Conservation (phyloP, 2,888 invertebrate genomes). For the Chaetogeoica ovagalla region DNA sequence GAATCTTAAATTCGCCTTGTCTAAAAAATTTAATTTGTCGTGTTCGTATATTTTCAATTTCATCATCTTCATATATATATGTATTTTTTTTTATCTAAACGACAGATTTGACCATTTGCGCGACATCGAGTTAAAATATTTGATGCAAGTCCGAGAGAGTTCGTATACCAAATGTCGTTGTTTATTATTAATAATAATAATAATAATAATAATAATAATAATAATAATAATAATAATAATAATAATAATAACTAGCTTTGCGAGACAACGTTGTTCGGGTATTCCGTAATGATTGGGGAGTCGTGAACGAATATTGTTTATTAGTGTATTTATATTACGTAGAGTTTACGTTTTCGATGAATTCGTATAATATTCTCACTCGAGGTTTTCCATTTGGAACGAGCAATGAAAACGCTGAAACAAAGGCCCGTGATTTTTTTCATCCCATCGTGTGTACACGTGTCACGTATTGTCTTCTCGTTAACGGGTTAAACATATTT, state of each 20-base stretch:
- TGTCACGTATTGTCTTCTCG: not conserved
- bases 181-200: not conserved
- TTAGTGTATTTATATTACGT: not conserved
- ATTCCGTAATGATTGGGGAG: not conserved
- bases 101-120: not conserved
- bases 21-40: too few relatives aligned
- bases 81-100: not conserved
- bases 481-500: not conserved
- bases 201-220: not conserved
- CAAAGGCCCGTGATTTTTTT: slow-evolving; percentile 7
- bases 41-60: too few relatives aligned
- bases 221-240: not conserved
- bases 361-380: not conserved
- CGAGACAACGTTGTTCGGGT: not conserved
- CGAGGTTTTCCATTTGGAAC: not conserved
- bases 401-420: not conserved
- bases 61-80: too few relatives aligned
- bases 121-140: not conserved
- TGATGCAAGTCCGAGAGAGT: not conserved
- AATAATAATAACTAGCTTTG: slow-evolving; percentile 15
- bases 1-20: too few relatives aligned
- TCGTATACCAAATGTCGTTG: not conserved
- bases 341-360: too few relatives aligned
- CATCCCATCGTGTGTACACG: not conserved
- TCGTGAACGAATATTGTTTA: not conserved